Evolutionary conservation across 2,888 invertebrate species (phyloP), one percentile per base, ranked within the genome.

Genomic region (Chydorus sphaericus): DNA sequence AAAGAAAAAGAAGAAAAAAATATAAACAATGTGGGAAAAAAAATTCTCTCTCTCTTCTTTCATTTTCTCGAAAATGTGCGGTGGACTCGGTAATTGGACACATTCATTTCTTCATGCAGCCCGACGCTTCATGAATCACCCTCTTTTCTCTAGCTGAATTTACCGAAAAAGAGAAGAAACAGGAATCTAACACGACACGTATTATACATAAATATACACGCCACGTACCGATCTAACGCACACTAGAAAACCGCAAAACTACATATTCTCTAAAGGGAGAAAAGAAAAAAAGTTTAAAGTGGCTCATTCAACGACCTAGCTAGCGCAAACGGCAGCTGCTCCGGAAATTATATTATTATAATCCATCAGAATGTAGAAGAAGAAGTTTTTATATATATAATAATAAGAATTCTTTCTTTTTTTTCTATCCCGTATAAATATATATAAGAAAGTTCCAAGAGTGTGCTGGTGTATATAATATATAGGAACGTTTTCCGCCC

Each of bases 1-100:
- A n/a, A n/a, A n/a, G n/a, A n/a, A n/a, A 28, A 44, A 23, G 28
- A 44, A 44, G 23, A 38, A 39, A 44, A 44, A 44, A 26, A 44
- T 44, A 44, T 44, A 44, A 44, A 44, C 44, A 44, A 44, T 44
- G 44, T 44, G 44, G 44, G 44, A 44, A 44, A 33, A 44, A 44
- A 26, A 28, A 44, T 44, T 28, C 23, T 44, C 28, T 44, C 39
- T 39, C 20, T 16, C 20, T 39, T 39, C 44, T 44, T 44, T 39
- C n/a, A 18, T n/a, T 4, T 36, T 36, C 36, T 36, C 8, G 2
- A 3, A n/a, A 4, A 3, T 16, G 16, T 38, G 16, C 23, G 23
- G 44, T 44, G 44, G 23, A n/a, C 26, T 26, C 44, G 44, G 44
- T 44, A 44, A 44, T 44, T 44, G 23, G 26, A 44, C 44, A 26